phyloP scores from a whole-genome alignment of 1,140 invertebrate species.

The Rhysida immarginata region DNA sequence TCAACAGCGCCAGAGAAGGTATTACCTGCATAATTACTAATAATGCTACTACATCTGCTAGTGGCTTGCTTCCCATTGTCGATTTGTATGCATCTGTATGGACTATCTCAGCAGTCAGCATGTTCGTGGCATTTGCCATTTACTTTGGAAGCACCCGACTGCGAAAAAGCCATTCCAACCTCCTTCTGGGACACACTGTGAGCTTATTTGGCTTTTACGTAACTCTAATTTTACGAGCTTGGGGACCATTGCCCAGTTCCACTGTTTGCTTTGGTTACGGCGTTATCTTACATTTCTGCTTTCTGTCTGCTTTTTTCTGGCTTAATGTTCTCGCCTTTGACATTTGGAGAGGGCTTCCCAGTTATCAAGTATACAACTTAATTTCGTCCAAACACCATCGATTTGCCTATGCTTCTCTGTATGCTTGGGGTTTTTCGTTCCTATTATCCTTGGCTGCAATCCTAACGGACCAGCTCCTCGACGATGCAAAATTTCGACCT shows the following conservation, averaged over 20 bases:
- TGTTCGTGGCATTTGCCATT: neutral
- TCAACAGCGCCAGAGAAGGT: neutral
- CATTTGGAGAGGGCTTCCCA: no score
- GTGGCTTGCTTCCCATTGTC: neutral
- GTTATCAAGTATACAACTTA: no score
- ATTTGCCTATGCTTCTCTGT: no score
- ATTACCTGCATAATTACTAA: neutral
- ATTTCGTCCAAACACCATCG: no score
- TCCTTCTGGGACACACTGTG: neutral
- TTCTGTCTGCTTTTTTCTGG: neutral
- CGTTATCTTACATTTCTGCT: neutral
- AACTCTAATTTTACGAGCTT: neutral
- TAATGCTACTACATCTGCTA: neutral
- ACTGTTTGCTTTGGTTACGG: neutral
- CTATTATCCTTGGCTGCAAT: no score
- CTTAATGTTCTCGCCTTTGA: neutral
- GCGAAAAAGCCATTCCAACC: neutral
- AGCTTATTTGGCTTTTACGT: neutral
- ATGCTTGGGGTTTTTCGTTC: no score
- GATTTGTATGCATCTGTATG: neutral
- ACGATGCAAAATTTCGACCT: no score
- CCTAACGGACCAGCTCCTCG: no score
- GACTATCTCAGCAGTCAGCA: neutral
- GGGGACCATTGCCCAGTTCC: neutral
- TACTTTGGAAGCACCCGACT: neutral